Evolutionary conservation across 2,113 vertebrate genomes (phyloP), one percentile per base, ranked within the genome.

Genomic region (Pleuronectes platessa): DNA sequence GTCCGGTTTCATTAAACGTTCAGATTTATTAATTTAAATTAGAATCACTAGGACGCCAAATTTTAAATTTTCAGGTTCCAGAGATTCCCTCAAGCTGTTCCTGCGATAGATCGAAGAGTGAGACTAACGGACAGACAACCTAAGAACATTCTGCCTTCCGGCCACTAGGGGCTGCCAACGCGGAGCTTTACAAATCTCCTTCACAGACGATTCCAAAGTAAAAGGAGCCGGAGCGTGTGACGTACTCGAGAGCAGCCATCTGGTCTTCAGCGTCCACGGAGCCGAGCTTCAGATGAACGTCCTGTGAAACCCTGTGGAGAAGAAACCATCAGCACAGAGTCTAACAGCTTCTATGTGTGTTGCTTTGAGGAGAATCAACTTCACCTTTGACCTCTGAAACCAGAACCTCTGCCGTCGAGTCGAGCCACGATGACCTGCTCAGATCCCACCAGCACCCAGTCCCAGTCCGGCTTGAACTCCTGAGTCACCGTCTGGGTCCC

Each of bases 301-400:
- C 74, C 61, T 93, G 74, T 2, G 85, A 58, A 24, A 93, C 35
- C 70, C 88, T 92, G 85, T 1, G 12, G 42, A 5, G 10, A 18
- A 3, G 24, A 8, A 27, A n/a, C 2, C 10, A 51, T 65, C 9
- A 35, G 27, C 20, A 4, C 18, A 61, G 5, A 49, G 45, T 49
- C 45, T 18, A 4, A 49, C 15, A 9, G 51, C 5, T 31, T 31
- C 31, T 31, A 31, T 7, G 31, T 31, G 31, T 2, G 31, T 31
- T 1, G 31, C 40, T n/a, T n/a, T 35, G 8, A 37, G 2, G 59
- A 1, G 53, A 42, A 13, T 4, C 1, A 73, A 18, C n/a, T 2
- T 4, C 40, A 92, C 91, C 89, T 92, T 83, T 92, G 90, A 59
- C 93, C 93, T 75, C 83, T 89, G 83, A 88, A 94, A 0, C 91